A percentile compares a stretch with the other conserved stretches of the same genome.
Evolutionary conservation across 2,888 invertebrate species (phyloP).

Genomic region (Lycaena phlaeas): DNA sequence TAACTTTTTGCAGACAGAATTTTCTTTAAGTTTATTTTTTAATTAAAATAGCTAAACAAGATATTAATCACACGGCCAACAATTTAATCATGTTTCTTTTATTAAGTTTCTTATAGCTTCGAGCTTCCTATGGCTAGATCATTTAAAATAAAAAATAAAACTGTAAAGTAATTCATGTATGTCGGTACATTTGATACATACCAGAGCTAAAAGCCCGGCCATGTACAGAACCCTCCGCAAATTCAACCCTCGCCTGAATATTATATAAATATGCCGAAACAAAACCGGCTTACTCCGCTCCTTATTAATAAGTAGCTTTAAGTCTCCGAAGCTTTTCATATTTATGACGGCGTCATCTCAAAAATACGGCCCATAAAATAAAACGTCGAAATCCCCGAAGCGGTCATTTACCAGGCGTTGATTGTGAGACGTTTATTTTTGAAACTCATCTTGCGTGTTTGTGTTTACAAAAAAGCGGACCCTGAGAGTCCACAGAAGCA

Average conservation of each 20-base stretch:
- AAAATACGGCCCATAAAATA: slow-evolving; percentile 2
- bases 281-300: neutral
- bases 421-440: neutral
- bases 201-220: no score
- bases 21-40: no score
- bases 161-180: no score
- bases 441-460: slow-evolving; percentile 1
- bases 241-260: neutral
- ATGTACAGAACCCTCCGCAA: no score
- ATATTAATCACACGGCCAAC: no score
- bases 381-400: neutral
- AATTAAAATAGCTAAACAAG: no score
- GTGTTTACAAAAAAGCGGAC: slow-evolving; percentile 1
- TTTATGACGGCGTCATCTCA: neutral
- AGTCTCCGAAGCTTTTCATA: slow-evolving; percentile 3
- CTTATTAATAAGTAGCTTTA: neutral
- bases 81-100: no score
- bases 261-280: slow-evolving; percentile 1
- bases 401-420: neutral
- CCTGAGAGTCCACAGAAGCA: neutral
- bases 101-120: no score
- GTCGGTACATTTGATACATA: no score
- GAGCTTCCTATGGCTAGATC: no score
- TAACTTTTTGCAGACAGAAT: no score
- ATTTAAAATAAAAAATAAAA: no score